Conservation (phyloP, 2,888 invertebrate genomes). For the Drosophila yooni region DNA sequence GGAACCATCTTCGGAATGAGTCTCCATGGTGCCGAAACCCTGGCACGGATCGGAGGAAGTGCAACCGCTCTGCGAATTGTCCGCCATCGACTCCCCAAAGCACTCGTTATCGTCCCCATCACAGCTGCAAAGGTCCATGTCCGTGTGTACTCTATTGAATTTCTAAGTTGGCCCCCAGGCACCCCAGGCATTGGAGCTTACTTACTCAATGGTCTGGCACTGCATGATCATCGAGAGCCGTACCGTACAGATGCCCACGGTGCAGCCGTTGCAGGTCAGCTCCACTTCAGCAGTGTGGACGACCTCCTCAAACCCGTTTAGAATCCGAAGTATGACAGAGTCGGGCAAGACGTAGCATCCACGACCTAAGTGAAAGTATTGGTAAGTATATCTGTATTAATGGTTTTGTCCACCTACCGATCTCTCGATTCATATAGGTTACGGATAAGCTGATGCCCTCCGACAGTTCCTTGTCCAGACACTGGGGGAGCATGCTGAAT, state of each 20-base stretch:
- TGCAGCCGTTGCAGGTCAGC: slow-evolving; percentile 64
- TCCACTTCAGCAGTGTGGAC: slow-evolving; percentile 61
- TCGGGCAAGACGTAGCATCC: slow-evolving; percentile 58
- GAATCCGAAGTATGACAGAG: slow-evolving; percentile 37
- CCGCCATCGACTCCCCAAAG: slow-evolving; percentile 9
- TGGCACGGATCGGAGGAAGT: slow-evolving; percentile 57
- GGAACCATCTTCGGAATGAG: slow-evolving; percentile 2
- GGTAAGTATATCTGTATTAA: neutral
- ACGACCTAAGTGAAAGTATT: slow-evolving; percentile 30
- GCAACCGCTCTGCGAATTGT: slow-evolving; percentile 3
- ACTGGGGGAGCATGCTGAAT: slow-evolving; percentile 51
- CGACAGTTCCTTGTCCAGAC: slow-evolving; percentile 49
- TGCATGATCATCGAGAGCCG: slow-evolving; percentile 47
- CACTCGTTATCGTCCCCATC: slow-evolving; percentile 1
- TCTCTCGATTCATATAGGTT: slow-evolving; percentile 53
- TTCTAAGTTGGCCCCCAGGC: slow-evolving; percentile 36
- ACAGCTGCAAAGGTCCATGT: slow-evolving; percentile 53
- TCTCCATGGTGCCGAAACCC: slow-evolving; percentile 36
- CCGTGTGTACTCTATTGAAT: slow-evolving; percentile 52
- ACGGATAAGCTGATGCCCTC: slow-evolving; percentile 58
- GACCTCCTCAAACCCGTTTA: slow-evolving; percentile 26
- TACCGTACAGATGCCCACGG: slow-evolving; percentile 56
- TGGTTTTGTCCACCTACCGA: slow-evolving; percentile 40
- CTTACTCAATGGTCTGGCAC: slow-evolving; percentile 59
- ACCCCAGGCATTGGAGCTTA: slow-evolving; percentile 32